Percentiles rank a stretch among this genome's conserved stretches.
These are phyloP conservation scores for Helogale parvula DNA, from an alignment of 2,113 vertebrate genomes.

Conservation along the genomic window DNA sequence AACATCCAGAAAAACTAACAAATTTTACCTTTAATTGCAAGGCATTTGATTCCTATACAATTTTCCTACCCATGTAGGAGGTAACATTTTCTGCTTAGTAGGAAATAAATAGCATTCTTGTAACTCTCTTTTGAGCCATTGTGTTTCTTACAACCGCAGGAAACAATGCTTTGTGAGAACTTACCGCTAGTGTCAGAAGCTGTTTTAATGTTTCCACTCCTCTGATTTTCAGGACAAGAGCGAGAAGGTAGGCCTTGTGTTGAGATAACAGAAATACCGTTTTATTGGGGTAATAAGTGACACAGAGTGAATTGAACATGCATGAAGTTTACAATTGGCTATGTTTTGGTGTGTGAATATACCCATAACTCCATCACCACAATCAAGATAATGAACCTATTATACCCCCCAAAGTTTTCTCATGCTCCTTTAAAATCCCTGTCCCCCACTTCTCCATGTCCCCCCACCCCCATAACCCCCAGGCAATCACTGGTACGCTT, in stretches of 20 bases:
- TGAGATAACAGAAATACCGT: background rate
- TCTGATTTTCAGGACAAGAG: background rate
- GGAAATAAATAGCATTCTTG: background rate
- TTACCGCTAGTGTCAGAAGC: background rate
- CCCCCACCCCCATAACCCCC: background rate
- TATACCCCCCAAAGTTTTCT: background rate
- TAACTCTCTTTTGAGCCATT: background rate
- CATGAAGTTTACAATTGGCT: background rate
- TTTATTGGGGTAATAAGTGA: background rate
- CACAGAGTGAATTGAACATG: background rate
- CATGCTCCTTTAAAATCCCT: background rate
- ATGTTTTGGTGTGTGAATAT: background rate
- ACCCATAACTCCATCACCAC: background rate
- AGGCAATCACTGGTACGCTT: background rate
- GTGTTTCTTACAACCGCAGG: background rate
- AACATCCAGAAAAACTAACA: background rate
- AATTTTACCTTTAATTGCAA: background rate
- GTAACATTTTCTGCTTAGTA: background rate
- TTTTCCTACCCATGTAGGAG: background rate
- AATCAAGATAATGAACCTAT: background rate
- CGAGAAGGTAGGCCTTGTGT: background rate
- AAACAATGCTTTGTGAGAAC: background rate
- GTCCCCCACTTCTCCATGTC: background rate
- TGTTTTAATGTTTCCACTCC: background rate
- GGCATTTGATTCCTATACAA: background rate